Conservation (phyloP, 2,888 invertebrate genomes). For the Himalopsyche anomala region DNA sequence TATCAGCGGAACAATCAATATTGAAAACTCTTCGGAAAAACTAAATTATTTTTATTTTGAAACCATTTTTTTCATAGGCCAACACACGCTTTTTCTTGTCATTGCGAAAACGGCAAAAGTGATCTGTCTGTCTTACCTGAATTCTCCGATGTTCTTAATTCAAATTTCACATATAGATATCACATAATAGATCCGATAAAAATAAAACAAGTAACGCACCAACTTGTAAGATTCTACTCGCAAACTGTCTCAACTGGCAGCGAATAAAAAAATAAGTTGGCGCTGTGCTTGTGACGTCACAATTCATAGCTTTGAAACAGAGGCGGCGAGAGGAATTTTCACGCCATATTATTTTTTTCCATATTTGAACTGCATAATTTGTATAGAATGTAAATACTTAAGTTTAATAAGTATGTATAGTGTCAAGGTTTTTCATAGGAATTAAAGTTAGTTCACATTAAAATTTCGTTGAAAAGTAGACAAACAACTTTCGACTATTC, state of each 20-base stretch:
- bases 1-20: not conserved
- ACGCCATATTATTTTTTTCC: no score
- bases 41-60: not conserved
- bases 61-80: not conserved
- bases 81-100: not conserved
- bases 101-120: not conserved
- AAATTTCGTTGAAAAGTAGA: no score
- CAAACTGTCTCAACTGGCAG: slow-evolving; percentile 34
- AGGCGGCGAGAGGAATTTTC: not conserved
- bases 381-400: no score
- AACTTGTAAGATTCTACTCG: slow-evolving; percentile 38
- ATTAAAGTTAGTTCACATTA: no score
- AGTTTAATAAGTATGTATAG: no score
- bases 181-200: slow-evolving; percentile 23
- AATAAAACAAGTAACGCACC: slow-evolving; percentile 11
- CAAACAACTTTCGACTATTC: no score
- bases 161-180: not conserved
- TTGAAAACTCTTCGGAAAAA: slow-evolving; percentile 9
- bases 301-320: slow-evolving; percentile 7
- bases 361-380: no score
- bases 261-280: slow-evolving; percentile 37
- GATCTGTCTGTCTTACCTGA: slow-evolving; percentile 10
- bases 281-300: slow-evolving; percentile 20
- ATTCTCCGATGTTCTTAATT: not conserved
- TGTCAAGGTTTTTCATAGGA: no score